Evolutionary conservation across 2,888 invertebrate species (phyloP), one percentile per base, ranked within the genome.

Genomic region (Muschampia plurimacula): DNA sequence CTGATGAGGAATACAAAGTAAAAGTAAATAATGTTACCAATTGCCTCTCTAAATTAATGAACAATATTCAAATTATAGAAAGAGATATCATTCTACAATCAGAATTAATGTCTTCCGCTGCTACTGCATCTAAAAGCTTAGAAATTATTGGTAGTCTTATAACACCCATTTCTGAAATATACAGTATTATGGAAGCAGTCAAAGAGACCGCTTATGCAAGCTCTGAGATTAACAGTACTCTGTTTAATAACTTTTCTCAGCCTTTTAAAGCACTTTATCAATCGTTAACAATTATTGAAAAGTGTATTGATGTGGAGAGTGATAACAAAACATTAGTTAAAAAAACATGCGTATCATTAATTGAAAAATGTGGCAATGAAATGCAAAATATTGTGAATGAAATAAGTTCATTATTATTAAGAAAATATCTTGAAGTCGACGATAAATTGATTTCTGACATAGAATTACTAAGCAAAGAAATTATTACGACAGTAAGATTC

Each of bases 301-400:
- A 96, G 83, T 96, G 97, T 81, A 95, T 96, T 52, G 96, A 96
- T 79, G 95, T 96, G 77, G 96, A 96, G 84, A 96, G 95, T 77
- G 95, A 95, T 52, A 96, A 95, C 12, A 96, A 95, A 70, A 96
- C 96, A 0, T 87, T 97, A 9, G 96, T 96, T 1, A 96, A 96
- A 82, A 95, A 95, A 81, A 96, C 96, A 0, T 96, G 96, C 83
- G 95, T 95, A 13, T 96, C 96, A 78, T 95, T 96, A 74, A 90
- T 97, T 72, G 95, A 96, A 79, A 95, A 92, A 36, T 95, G 96
- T 73, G 95, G 95, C 3, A 87, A 90, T 63, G 93, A 95, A 75
- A 87, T 96, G 76, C 93, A 95, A 65, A 91, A 94, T 64, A 88
- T 95, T 6, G 87, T 96, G 66, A 90, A 93, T 15, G 90, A 95